Evolutionary conservation across 2,888 invertebrate species (phyloP).

Genomic region (Sturmia bella): DNA sequence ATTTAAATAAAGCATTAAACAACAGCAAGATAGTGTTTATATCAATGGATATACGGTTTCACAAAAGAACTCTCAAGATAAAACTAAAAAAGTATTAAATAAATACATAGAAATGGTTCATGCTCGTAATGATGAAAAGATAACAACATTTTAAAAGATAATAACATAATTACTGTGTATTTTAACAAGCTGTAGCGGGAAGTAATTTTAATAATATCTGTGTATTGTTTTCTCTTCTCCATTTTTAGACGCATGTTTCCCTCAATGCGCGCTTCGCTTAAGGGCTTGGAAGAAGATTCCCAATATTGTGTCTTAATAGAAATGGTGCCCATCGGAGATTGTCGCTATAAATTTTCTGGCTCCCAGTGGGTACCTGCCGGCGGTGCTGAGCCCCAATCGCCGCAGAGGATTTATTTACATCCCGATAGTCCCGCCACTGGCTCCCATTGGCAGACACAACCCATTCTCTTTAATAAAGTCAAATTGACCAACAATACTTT

Average conservation of each 20-base stretch:
- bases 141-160: conserved; percentile 42
- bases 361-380: conserved; percentile 93
- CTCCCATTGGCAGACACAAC: conserved; percentile 92
- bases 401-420: conserved; percentile 90
- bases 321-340: conserved; percentile 88
- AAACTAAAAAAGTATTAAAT: conserved; percentile 18
- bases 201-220: too few species aligned
- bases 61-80: background rate
- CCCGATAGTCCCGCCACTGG: conserved; percentile 94
- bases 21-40: background rate
- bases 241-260: conserved; percentile 94
- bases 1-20: conserved; percentile 4
- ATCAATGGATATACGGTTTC: background rate
- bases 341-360: conserved; percentile 91
- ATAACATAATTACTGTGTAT: background rate
- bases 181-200: background rate
- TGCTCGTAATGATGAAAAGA: conserved; percentile 38
- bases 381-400: conserved; percentile 91
- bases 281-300: conserved; percentile 89
- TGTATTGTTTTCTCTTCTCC: too few species aligned
- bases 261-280: conserved; percentile 88
- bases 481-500: conserved; percentile 94
- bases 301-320: conserved; percentile 92
- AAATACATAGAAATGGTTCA: conserved; percentile 36
- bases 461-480: conserved; percentile 90